These are phyloP conservation scores for Delia radicum DNA, from an alignment of 1,140 invertebrate species.

Conservation along the genomic window DNA sequence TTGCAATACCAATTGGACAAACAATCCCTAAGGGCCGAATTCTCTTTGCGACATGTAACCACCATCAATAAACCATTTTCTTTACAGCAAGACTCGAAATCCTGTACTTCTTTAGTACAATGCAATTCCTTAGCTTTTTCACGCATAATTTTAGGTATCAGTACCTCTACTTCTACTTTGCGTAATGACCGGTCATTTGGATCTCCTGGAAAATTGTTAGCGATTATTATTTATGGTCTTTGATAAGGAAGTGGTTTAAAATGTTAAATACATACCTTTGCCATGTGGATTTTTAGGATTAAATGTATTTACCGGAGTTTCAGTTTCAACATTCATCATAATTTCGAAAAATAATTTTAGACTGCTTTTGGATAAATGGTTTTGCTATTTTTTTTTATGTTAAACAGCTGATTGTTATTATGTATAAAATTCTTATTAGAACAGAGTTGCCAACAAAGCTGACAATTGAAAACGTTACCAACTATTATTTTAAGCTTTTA, in stretches of 20 bases:
- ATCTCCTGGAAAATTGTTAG: conserved; percentile 73
- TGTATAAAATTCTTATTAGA: too few relatives aligned
- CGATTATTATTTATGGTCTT: too few relatives aligned
- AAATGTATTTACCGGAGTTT: not conserved
- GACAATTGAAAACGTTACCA: too few relatives aligned
- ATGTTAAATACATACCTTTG: conserved; percentile 35
- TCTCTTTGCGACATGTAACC: conserved; percentile 72
- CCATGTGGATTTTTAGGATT: conserved; percentile 48
- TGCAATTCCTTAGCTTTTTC: conserved; percentile 75
- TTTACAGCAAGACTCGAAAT: conserved; percentile 77
- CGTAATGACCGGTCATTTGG: conserved; percentile 77
- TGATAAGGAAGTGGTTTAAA: not conserved
- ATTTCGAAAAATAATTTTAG: too few relatives aligned
- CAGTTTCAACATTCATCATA: conserved; percentile 10
- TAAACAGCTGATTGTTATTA: too few relatives aligned
- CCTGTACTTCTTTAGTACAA: conserved; percentile 70
- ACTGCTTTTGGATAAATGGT: too few relatives aligned
- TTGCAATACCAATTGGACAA: conserved; percentile 74
- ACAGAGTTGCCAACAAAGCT: too few relatives aligned
- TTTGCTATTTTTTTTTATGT: too few relatives aligned
- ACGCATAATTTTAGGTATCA: conserved; percentile 83
- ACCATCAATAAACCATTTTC: conserved; percentile 68
- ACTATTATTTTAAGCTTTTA: too few relatives aligned
- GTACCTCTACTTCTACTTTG: conserved; percentile 80
- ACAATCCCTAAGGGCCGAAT: conserved; percentile 68